Evolutionary conservation across 1,140 invertebrate species (phyloP).

Genomic region (Lasioglossum baleicum): DNA sequence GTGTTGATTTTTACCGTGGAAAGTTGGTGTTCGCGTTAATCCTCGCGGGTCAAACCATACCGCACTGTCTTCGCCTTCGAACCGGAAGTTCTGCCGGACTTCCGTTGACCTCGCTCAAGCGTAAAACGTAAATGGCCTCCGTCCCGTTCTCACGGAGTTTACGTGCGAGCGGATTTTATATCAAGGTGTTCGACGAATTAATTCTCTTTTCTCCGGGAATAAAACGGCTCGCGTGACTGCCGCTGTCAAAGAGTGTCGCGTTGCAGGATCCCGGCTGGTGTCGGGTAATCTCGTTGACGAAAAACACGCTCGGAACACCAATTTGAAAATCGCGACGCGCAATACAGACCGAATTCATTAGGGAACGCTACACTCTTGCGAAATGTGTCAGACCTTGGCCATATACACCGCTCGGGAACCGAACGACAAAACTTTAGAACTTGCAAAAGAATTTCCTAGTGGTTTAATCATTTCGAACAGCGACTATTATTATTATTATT

Average conservation of each 20-base stretch:
- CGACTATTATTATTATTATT: too few species aligned
- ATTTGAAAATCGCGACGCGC: too few species aligned
- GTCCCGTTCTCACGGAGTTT: background rate
- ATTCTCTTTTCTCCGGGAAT: background rate
- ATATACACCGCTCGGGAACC: too few species aligned
- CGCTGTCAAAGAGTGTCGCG: too few species aligned
- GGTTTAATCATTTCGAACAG: too few species aligned
- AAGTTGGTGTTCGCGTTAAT: conserved; percentile 34
- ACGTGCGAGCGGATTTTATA: background rate
- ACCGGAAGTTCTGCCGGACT: conserved; percentile 12
- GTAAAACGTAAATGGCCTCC: background rate
- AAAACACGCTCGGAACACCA: too few species aligned
- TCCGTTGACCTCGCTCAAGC: background rate
- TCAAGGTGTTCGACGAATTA: background rate
- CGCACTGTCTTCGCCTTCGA: conserved; percentile 12
- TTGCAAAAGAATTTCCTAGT: too few species aligned
- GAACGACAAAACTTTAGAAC: too few species aligned
- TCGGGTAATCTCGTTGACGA: too few species aligned
- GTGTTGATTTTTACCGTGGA: background rate
- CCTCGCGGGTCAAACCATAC: conserved; percentile 29
- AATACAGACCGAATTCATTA: background rate
- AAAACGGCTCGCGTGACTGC: background rate
- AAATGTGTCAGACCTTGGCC: too few species aligned
- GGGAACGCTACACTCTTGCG: too few species aligned
- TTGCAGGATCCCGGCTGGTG: too few species aligned